These are phyloP conservation scores for Nothura maculosa DNA, from an alignment of 2,797 vertebrate species.

Conservation along the genomic window DNA sequence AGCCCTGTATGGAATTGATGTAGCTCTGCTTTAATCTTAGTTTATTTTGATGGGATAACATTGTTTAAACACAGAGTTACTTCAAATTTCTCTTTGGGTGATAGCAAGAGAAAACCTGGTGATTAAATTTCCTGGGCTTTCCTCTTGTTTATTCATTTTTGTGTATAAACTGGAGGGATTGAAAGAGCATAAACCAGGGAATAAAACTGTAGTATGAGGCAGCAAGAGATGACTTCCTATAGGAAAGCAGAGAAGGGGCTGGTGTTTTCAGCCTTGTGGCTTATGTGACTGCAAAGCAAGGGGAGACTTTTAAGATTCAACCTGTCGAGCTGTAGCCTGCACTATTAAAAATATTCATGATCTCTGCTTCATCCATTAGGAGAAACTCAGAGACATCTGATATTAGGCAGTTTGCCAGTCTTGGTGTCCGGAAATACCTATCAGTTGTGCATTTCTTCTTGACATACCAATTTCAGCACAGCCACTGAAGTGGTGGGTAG, in stretches of 20 bases:
- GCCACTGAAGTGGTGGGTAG: background rate
- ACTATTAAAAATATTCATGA: background rate
- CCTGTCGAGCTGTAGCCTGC: background rate
- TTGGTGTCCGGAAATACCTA: background rate
- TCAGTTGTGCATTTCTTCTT: background rate
- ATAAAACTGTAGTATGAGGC: background rate
- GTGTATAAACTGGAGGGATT: background rate
- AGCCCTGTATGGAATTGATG: background rate
- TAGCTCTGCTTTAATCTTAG: background rate
- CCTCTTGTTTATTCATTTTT: background rate
- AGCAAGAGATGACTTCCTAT: background rate
- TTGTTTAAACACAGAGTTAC: background rate
- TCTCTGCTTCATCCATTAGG: background rate
- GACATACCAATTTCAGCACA: background rate
- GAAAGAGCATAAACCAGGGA: background rate
- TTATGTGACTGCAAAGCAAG: background rate
- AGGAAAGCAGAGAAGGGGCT: background rate
- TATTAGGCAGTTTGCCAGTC: background rate
- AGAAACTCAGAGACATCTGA: background rate
- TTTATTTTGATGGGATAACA: background rate
- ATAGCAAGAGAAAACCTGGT: background rate
- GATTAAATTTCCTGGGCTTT: background rate
- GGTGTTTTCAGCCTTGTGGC: background rate
- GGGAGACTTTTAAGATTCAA: background rate
- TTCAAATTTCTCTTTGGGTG: background rate